Evolutionary conservation across 2,113 vertebrate genomes (phyloP).

Genomic region (Asarcornis scutulata): DNA sequence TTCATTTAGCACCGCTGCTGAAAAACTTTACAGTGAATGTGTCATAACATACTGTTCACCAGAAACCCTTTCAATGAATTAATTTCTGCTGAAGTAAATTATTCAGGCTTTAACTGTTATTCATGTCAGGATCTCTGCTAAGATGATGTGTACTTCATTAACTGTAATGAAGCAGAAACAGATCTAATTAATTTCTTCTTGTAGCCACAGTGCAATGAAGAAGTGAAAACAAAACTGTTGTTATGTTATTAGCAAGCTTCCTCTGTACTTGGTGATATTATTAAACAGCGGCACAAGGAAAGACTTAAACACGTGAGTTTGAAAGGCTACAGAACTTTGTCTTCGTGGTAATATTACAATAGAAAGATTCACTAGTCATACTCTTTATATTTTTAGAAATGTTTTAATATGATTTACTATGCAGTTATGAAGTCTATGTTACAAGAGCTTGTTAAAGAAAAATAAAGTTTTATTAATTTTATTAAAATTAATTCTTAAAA

Average conservation of each 20-base stretch:
- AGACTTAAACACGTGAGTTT: not conserved
- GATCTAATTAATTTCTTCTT: not conserved
- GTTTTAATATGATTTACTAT: not conserved
- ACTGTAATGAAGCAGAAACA: not conserved
- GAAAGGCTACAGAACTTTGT: not conserved
- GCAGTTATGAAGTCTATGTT: not conserved
- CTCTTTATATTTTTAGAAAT: not conserved
- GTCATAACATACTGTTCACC: not conserved
- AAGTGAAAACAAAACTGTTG: not conserved
- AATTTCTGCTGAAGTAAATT: not conserved
- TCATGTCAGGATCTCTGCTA: not conserved
- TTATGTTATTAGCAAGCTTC: not conserved
- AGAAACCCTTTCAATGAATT: not conserved
- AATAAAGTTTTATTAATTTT: not conserved
- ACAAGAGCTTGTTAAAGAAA: not conserved
- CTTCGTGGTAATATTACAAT: not conserved
- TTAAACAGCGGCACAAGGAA: not conserved
- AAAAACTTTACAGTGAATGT: not conserved
- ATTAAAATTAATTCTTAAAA: not conserved
- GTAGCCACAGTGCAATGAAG: not conserved
- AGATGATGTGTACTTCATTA: not conserved
- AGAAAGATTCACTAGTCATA: not conserved
- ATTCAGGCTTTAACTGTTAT: not conserved
- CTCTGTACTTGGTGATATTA: not conserved
- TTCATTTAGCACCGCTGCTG: not conserved